Percentiles rank a stretch among this genome's conserved stretches.
phyloP scores from a whole-genome alignment of 2,797 vertebrate genomes.

The Microctenopoma steveboyesi region DNA sequence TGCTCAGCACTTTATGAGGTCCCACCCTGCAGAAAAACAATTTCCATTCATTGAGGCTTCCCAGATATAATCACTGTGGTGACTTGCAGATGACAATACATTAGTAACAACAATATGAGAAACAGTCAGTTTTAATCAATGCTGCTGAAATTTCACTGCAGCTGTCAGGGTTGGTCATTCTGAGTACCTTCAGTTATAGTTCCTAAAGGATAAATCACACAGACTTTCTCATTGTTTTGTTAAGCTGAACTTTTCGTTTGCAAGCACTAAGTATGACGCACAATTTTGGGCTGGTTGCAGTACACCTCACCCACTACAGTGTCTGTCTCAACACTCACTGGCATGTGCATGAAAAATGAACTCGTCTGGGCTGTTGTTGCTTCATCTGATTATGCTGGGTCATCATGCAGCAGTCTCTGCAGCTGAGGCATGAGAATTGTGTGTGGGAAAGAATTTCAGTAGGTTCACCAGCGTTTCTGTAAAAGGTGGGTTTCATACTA shows the following conservation, averaged over 20 bases:
- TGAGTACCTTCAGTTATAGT: no score
- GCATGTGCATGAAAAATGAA: constrained; percentile 25
- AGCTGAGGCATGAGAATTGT: constrained; percentile 27
- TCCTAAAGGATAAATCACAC: no score
- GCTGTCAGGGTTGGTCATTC: no score
- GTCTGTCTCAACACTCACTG: background rate
- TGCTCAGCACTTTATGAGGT: background rate
- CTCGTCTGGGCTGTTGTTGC: constrained; percentile 14
- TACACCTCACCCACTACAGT: background rate
- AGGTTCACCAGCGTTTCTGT: constrained; percentile 1
- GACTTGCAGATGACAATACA: background rate
- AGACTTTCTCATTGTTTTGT: constrained; percentile 1
- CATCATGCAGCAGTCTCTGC: background rate
- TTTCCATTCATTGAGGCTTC: background rate
- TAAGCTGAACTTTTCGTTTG: background rate
- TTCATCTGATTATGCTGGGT: constrained; percentile 20
- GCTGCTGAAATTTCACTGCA: no score
- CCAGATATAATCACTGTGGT: background rate
- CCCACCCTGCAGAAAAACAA: background rate
- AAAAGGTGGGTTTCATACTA: background rate
- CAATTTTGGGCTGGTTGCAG: constrained; percentile 14
- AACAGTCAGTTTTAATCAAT: background rate
- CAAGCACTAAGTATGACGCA: constrained; percentile 1
- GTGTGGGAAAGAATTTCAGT: constrained; percentile 19
- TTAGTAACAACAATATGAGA: background rate